phyloP scores from a whole-genome alignment of 2,888 invertebrate species.

The Apamea monoglypha region DNA sequence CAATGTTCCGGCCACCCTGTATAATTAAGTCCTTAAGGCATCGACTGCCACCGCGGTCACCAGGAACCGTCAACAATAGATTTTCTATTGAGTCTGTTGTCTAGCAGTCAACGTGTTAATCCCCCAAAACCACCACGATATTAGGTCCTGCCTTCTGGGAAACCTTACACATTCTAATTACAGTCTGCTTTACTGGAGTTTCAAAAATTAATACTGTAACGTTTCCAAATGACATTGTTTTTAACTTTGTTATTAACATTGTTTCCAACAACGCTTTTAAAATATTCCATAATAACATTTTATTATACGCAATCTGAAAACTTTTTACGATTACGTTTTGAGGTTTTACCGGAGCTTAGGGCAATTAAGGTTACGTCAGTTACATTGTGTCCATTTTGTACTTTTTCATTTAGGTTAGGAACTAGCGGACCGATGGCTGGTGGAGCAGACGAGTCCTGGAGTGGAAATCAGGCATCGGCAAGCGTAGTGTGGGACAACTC shows the following conservation, averaged over 20 bases:
- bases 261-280: constrained; percentile 41
- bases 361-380: background rate
- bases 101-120: background rate
- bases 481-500: no score
- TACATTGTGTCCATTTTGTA: constrained; percentile 12
- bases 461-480: no score
- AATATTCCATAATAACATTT: constrained; percentile 47
- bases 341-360: constrained; percentile 22
- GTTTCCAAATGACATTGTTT: constrained; percentile 17
- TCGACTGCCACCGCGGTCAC: no score
- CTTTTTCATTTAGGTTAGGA: constrained; percentile 4
- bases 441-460: no score
- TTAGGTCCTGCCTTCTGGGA: background rate
- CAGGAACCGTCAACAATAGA: no score
- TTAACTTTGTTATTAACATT: constrained; percentile 35
- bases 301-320: constrained; percentile 42
- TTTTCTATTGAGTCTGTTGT: no score
- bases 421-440: background rate
- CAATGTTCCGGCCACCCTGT: no score
- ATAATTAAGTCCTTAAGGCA: no score
- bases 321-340: constrained; percentile 42
- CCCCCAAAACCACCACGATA: background rate
- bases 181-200: background rate
- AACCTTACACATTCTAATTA: constrained; percentile 20
- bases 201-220: constrained; percentile 20